Percentiles rank a stretch among this genome's conserved stretches.
These are phyloP conservation scores for Australoheros scitulus DNA, from an alignment of 2,113 vertebrate genomes.

Conservation along the genomic window DNA sequence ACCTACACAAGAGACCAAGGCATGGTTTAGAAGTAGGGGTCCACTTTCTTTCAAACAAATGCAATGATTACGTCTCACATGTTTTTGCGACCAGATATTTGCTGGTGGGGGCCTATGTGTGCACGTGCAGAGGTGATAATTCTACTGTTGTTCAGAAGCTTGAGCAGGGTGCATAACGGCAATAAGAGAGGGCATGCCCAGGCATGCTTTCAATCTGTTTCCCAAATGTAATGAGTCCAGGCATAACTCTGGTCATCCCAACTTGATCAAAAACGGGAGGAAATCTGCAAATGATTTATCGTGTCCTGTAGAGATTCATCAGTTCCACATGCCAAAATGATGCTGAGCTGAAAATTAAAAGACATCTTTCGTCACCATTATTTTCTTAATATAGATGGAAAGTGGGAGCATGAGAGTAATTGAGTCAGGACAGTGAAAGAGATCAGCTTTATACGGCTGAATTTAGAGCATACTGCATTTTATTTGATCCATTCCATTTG, in stretches of 20 bases:
- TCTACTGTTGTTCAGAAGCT: slow-evolving; percentile 60
- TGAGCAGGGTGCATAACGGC: slow-evolving; percentile 52
- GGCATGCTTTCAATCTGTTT: slow-evolving; percentile 73
- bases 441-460: slow-evolving; percentile 23
- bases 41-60: slow-evolving; percentile 19
- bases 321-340: slow-evolving; percentile 72
- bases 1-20: neutral
- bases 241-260: slow-evolving; percentile 59
- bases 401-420: slow-evolving; percentile 32
- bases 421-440: slow-evolving; percentile 9
- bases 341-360: slow-evolving; percentile 78
- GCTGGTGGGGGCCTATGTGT: slow-evolving; percentile 23
- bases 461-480: neutral
- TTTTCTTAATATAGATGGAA: slow-evolving; percentile 55
- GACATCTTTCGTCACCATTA: slow-evolving; percentile 58
- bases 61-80: slow-evolving; percentile 20
- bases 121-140: slow-evolving; percentile 73
- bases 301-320: slow-evolving; percentile 75
- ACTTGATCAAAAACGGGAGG: slow-evolving; percentile 68
- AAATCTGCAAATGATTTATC: slow-evolving; percentile 77
- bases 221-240: slow-evolving; percentile 64
- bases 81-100: slow-evolving; percentile 25
- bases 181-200: slow-evolving; percentile 65
- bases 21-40: neutral
- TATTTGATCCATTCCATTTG: slow-evolving; percentile 17